phyloP scores from a whole-genome alignment of 64 coral and sea anemone genomes.

The Dendrophyllia cribrosa region DNA sequence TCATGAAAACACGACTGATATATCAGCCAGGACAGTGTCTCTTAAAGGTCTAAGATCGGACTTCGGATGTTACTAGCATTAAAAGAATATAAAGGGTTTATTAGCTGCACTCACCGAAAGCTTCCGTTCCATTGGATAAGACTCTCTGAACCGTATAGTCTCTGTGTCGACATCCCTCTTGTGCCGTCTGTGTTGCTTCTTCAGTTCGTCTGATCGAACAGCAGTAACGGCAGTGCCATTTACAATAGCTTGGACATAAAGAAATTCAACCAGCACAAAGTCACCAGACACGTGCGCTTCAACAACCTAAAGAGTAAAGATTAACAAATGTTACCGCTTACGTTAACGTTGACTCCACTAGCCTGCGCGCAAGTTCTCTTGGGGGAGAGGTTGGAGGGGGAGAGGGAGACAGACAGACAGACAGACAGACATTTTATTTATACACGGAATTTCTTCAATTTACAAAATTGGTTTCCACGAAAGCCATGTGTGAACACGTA shows the following conservation, averaged over 20 bases:
- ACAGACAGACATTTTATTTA: too few relatives aligned
- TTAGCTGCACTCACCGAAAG: constrained; percentile 2
- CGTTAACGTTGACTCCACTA: too few relatives aligned
- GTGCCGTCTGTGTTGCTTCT: constrained; percentile 26
- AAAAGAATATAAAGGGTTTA: not conserved
- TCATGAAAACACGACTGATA: too few relatives aligned
- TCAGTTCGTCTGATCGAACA: constrained; percentile 45
- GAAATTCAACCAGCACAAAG: constrained; percentile 73
- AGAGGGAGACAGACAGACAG: not conserved
- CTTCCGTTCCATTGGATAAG: constrained; percentile 18
- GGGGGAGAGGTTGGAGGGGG: not conserved
- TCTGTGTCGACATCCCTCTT: constrained; percentile 56
- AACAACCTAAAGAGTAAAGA: constrained; percentile 36
- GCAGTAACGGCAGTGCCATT: constrained; percentile 68
- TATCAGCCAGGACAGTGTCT: too few relatives aligned
- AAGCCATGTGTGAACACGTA: too few relatives aligned
- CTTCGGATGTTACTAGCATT: not conserved
- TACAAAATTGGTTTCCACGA: too few relatives aligned
- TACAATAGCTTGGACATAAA: constrained; percentile 47
- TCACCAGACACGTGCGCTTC: constrained; percentile 33
- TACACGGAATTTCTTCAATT: too few relatives aligned
- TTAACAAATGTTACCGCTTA: not conserved
- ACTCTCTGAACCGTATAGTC: not conserved
- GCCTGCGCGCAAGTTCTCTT: not conserved
- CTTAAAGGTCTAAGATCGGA: too few relatives aligned